Evolutionary conservation across 2,888 invertebrate species (phyloP).

Genomic region (Erannis defoliaria): DNA sequence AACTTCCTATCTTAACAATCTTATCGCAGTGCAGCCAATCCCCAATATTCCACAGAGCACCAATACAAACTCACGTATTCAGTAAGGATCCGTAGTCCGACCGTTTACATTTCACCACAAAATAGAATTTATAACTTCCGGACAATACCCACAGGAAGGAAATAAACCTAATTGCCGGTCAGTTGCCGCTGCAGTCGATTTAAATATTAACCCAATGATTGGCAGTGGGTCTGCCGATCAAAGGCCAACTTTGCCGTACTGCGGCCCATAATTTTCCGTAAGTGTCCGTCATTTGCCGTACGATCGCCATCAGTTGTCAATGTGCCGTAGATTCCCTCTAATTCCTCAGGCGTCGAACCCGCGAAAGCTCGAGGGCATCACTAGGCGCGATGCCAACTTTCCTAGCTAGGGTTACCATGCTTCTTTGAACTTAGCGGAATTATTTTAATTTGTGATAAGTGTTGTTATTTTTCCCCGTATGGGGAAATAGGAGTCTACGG

Average conservation of each 20-base stretch:
- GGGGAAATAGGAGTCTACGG: too few relatives aligned
- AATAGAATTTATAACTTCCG: constrained; percentile 25
- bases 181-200: constrained; percentile 27
- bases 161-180: constrained; percentile 26
- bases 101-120: constrained; percentile 15
- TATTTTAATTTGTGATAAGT: too few relatives aligned
- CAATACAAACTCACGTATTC: constrained; percentile 13
- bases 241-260: constrained; percentile 21
- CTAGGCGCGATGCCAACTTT: constrained; percentile 49
- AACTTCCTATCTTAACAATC: too few relatives aligned
- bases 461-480: too few relatives aligned
- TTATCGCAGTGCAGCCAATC: not conserved
- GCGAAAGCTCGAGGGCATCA: constrained; percentile 40
- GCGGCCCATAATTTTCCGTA: constrained; percentile 34
- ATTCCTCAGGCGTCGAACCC: constrained; percentile 43
- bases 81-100: not conserved
- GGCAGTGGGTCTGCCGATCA: constrained; percentile 24
- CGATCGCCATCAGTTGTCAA: constrained; percentile 38
- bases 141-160: constrained; percentile 24
- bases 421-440: not conserved
- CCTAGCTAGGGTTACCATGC: constrained; percentile 39
- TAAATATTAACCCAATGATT: constrained; percentile 34
- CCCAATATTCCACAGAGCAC: constrained; percentile 1
- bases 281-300: constrained; percentile 29
- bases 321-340: constrained; percentile 40